Evolutionary conservation across 2,888 invertebrate genomes (phyloP), one percentile per base, ranked within the genome.

Genomic region (Oscheius onirici): DNA sequence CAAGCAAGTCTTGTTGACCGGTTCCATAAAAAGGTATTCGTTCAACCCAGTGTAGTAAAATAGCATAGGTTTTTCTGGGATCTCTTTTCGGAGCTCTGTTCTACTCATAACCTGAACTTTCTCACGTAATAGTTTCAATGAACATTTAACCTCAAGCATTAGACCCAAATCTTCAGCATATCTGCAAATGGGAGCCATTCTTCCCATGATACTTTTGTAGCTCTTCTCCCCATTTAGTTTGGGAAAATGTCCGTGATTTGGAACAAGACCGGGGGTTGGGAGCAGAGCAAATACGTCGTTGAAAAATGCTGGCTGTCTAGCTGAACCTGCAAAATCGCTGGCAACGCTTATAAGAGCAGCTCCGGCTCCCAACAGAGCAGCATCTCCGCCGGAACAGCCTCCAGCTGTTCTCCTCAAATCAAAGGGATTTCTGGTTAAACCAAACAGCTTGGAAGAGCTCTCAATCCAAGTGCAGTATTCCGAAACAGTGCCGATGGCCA

Each of bases 331-430:
- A 20, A 44, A 43, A n/a, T 68, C 68, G 28, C 68, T 68, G 22
- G 40, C 68, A 22, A 68, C n/a, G 43, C 17, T 44, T 44, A 71
- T 63, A 43, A 71, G 15, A 46, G 41, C 17, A 10, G 63, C 71
- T 17, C 54, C 71, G 22, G 71, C 63, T 1, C 61, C 61, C 15
- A 49, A 15, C 10, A 65, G 43, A 11, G 71, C 71, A 24, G 49
- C 71, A 17, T 71, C 71, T 2, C 71, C 71, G 34, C 71, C 71
- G 54, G 51, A 51, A 17, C 65, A 71, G 26, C 71, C 71, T 52
- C 71, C 71, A 2, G 22, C 28, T 26, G 54, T 71, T 20, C 65
- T 49, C 24, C 71, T 28, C 15, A 52, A 24, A 44, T 71, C 71
- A 63, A 40, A 71, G 13, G 71, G 63, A 22, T 71, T 71, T 28